Evolutionary conservation across 2,113 vertebrate species (phyloP).

Genomic region (Colossoma macropomum): DNA sequence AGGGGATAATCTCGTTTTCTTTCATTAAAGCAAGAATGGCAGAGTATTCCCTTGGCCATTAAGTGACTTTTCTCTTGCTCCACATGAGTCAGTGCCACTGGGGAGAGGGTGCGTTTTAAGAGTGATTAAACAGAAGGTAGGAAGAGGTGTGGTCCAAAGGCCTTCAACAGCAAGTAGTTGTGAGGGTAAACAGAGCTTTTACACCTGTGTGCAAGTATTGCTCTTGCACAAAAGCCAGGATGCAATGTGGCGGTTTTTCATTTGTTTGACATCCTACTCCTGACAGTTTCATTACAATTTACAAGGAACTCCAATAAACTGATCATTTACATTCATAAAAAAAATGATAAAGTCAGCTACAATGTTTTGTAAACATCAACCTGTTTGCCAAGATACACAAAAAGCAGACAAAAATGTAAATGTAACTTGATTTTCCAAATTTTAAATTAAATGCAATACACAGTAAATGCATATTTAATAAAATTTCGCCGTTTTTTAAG

Average conservation of each 20-base stretch:
- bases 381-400: no score
- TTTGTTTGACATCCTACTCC: neutral
- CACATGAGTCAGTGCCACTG: neutral
- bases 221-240: neutral
- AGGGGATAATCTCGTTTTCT: slow-evolving; percentile 28
- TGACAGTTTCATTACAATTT: neutral
- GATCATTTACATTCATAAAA: neutral
- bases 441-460: no score
- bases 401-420: neutral
- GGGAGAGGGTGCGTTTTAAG: neutral
- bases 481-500: no score
- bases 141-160: neutral
- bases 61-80: neutral
- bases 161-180: slow-evolving; percentile 1
- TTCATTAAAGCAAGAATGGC: slow-evolving; percentile 40
- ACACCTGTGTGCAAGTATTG: slow-evolving; percentile 5
- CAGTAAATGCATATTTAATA: no score
- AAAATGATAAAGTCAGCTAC: neutral
- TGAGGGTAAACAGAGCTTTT: slow-evolving; percentile 34
- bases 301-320: neutral
- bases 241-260: slow-evolving; percentile 12
- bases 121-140: slow-evolving; percentile 6
- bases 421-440: no score
- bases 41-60: slow-evolving; percentile 10
- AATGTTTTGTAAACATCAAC: no score